These are phyloP conservation scores for Lycia hirtaria DNA, from an alignment of 2,888 invertebrate species.

Conservation along the genomic window DNA sequence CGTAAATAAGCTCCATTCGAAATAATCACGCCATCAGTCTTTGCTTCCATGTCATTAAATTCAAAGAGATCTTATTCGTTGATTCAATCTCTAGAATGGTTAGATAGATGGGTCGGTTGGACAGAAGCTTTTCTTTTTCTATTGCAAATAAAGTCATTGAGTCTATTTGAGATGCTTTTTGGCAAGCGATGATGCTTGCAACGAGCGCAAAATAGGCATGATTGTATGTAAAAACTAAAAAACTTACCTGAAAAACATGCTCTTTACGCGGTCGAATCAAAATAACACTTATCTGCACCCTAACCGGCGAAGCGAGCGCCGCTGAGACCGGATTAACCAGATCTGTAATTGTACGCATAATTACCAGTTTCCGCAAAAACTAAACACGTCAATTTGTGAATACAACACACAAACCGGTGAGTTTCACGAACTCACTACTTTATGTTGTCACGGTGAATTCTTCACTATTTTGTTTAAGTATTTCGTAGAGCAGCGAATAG, in stretches of 20 bases:
- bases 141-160: no score
- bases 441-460: not conserved
- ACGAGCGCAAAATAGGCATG: no score
- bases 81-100: not conserved
- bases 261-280: no score
- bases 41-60: constrained; percentile 4
- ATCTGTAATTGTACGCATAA: constrained; percentile 20
- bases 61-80: not conserved
- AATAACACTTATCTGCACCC: not conserved
- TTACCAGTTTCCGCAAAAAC: constrained; percentile 30
- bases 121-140: no score
- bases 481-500: not conserved
- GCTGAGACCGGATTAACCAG: constrained; percentile 10
- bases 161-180: no score
- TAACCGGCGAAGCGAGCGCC: not conserved
- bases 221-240: no score
- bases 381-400: constrained; percentile 10
- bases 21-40: constrained; percentile 9
- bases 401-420: not conserved
- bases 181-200: no score
- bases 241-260: no score
- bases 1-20: not conserved
- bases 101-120: not conserved
- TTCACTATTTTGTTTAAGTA: not conserved
- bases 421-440: not conserved